Base-by-base conservation (phyloP, 2,113 vertebrate species). In the Strigops habroptila region DNA sequence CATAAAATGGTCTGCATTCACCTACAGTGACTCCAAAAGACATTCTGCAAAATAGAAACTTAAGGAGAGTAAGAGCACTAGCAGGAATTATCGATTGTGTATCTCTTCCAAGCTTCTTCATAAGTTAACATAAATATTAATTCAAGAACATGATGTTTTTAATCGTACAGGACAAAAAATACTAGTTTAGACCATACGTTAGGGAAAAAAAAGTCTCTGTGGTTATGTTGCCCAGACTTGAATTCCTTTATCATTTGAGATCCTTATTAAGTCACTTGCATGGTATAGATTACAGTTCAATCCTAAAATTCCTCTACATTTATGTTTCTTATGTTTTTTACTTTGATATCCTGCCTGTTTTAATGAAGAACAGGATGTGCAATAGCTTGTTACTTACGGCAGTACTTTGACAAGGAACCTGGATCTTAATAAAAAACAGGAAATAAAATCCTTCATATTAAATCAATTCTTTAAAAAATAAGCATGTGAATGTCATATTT, bases 391-490 rank as follows among this genome's bases (percentile, higher is more conserved):
- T 94, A 95, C 96, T 96, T 96, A 96, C 91, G 75, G 95, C 88
- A 95, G 82, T 94, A 96, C 93, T 96, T 96, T 97, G 96, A 96
- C 93, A 91, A 92, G 94, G 82, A 95, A 94, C 94, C 94, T 96
- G 88, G 91, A 89, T 98, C 97, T 97, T 97, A 97, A 98, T 97
- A 97, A 97, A 92, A 96, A 97, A 97, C 96, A 97, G 98, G 97
- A 98, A 98, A 98, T 98, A 98, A 98, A 97, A 95, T 86, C 97
- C 97, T 98, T 97, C 95, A 96, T 97, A 96, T 97, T 97, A 98
- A 98, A 98, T 98, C 97, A 98, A 96, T 97, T 97, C 96, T 86
- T 94, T 94, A 94, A 96, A 97, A 97, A 97, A 93, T 95, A 98
- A 97, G 96, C 97, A 97, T 95, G 98, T 98, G 97, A 98, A 97